A percentile compares a stretch with the other conserved stretches of the same genome.
These are phyloP conservation scores for Drosophila tristis DNA, from an alignment of 1,140 invertebrate species.

Conservation along the genomic window DNA sequence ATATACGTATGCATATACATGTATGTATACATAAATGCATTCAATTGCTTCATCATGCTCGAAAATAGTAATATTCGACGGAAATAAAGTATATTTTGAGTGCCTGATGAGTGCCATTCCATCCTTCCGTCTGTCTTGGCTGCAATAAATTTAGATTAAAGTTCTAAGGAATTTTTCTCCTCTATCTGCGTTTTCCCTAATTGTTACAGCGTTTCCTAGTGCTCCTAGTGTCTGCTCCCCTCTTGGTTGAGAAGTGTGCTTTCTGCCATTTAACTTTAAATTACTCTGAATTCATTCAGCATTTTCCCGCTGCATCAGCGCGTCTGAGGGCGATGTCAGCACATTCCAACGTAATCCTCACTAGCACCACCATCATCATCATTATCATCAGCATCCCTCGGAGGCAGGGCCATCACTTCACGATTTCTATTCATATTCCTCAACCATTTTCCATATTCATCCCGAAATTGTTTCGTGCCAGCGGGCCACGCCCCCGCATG, in stretches of 20 bases:
- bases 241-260: neutral
- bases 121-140: too few relatives aligned
- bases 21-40: neutral
- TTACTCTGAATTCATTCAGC: conserved; percentile 37
- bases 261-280: conserved; percentile 40
- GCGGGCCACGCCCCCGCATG: conserved; percentile 20
- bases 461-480: conserved; percentile 13
- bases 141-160: too few relatives aligned
- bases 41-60: neutral
- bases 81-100: too few relatives aligned
- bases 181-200: conserved; percentile 20
- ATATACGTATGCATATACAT: neutral
- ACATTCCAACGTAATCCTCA: conserved; percentile 30
- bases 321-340: conserved; percentile 32
- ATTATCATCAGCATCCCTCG: conserved; percentile 3
- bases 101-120: too few relatives aligned
- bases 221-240: neutral
- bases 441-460: conserved; percentile 22
- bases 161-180: too few relatives aligned
- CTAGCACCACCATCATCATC: neutral
- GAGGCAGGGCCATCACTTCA: conserved; percentile 3
- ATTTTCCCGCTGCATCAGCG: conserved; percentile 38
- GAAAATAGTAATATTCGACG: neutral
- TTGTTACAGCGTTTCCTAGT: conserved; percentile 12
- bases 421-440: conserved; percentile 8